phyloP scores from a whole-genome alignment of 2,888 invertebrate species.

The Cheilosia urbana region DNA sequence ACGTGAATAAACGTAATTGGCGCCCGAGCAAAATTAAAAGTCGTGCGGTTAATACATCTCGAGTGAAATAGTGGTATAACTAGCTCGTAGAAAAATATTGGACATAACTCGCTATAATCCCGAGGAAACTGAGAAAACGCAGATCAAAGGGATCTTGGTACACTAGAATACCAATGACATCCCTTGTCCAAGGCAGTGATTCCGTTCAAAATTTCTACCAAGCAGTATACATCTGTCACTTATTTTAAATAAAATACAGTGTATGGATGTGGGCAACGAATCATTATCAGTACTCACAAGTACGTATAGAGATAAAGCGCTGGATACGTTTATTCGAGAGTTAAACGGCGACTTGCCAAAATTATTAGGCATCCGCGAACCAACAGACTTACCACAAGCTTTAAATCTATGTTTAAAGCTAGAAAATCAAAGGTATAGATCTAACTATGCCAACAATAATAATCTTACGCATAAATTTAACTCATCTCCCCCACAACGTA shows the following conservation, averaged over 20 bases:
- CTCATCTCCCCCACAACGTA: background rate
- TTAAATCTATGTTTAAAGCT: no score
- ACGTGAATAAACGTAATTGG: no score
- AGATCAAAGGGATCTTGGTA: constrained; percentile 71
- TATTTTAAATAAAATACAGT: constrained; percentile 74
- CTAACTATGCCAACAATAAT: constrained; percentile 4
- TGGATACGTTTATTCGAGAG: background rate
- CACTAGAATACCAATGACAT: constrained; percentile 71
- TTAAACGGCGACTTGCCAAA: background rate
- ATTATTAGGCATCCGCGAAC: background rate
- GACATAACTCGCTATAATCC: no score
- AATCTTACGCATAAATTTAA: background rate
- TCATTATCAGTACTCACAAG: constrained; percentile 52
- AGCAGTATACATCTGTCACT: constrained; percentile 73
- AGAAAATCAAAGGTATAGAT: background rate
- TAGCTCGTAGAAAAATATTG: no score
- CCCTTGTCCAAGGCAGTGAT: constrained; percentile 51
- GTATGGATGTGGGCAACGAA: constrained; percentile 71
- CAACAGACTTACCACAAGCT: background rate
- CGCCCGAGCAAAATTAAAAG: no score
- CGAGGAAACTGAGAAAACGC: no score
- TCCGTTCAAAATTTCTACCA: constrained; percentile 73
- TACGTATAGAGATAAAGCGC: background rate
- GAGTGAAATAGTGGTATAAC: no score
- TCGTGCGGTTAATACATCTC: no score